Conservation (phyloP, 2,888 invertebrate species). For the Machimus rusticus region DNA sequence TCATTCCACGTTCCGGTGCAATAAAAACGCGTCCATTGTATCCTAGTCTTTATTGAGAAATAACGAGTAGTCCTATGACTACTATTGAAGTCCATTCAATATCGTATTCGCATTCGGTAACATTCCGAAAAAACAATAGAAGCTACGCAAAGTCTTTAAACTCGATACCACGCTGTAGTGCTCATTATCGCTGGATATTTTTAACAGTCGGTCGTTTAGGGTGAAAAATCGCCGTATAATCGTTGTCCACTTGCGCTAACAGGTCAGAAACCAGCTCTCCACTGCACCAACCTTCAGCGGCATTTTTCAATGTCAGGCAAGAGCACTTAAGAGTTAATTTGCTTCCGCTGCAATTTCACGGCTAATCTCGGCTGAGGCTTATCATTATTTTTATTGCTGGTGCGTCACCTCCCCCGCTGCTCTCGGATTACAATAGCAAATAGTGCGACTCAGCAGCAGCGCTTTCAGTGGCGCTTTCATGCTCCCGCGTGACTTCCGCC, state of each 20-base stretch:
- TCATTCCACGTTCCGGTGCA: too few relatives aligned
- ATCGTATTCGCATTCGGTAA: neutral
- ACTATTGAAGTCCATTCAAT: too few relatives aligned
- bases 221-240: neutral
- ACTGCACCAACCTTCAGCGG: neutral
- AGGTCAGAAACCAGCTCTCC: neutral
- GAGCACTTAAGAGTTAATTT: conserved; percentile 9
- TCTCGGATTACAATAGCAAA: neutral
- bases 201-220: neutral
- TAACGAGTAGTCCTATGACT: too few relatives aligned
- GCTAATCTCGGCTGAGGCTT: conserved; percentile 15
- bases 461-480: neutral
- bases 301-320: conserved; percentile 2
- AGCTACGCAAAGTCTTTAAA: neutral
- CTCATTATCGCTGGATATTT: neutral
- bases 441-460: neutral
- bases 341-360: conserved; percentile 38
- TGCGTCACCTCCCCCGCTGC: neutral
- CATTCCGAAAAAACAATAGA: neutral
- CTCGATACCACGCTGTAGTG: neutral
- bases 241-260: neutral
- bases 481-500: neutral
- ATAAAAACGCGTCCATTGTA: too few relatives aligned
- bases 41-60: too few relatives aligned
- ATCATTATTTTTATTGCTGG: conserved; percentile 13